phyloP scores from a whole-genome alignment of 2,797 vertebrate species.

The Pipistrellus pygmaeus region DNA sequence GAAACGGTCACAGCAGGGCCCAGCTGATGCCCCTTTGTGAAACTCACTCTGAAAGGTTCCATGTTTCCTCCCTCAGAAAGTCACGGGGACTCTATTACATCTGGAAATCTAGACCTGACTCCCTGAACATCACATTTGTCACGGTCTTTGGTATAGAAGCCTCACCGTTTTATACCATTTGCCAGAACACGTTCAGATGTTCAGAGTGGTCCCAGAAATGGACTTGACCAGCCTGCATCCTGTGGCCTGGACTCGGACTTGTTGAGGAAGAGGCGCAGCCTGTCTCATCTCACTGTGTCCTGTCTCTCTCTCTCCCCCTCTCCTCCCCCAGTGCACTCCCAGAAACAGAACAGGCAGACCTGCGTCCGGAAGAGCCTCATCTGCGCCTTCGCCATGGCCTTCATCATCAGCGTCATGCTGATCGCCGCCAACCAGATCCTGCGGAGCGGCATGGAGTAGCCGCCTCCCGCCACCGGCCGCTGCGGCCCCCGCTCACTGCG shows the following conservation, averaged over 20 bases:
- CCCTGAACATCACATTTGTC: not conserved
- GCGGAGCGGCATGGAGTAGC: slow-evolving; percentile 98
- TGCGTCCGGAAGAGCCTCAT: slow-evolving; percentile 98
- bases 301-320: slow-evolving; percentile 22
- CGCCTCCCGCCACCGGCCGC: slow-evolving; percentile 84
- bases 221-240: not conserved
- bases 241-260: not conserved
- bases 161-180: not conserved
- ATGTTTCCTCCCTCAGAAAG: not conserved
- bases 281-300: slow-evolving; percentile 56
- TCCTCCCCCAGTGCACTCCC: slow-evolving; percentile 88
- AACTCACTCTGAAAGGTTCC: not conserved
- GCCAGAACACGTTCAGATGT: not conserved
- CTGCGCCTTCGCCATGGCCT: slow-evolving; percentile 99
- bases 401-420: slow-evolving; percentile 99
- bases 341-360: slow-evolving; percentile 96
- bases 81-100: not conserved
- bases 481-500: slow-evolving; percentile 90
- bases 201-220: too few species aligned
- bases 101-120: not conserved
- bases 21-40: not conserved
- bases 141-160: not conserved
- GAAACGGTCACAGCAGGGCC: fast-evolving
- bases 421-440: slow-evolving; percentile 99
- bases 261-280: not conserved